Conservation (phyloP, 2,113 vertebrate genomes). For the Lasiurus cinereus region DNA sequence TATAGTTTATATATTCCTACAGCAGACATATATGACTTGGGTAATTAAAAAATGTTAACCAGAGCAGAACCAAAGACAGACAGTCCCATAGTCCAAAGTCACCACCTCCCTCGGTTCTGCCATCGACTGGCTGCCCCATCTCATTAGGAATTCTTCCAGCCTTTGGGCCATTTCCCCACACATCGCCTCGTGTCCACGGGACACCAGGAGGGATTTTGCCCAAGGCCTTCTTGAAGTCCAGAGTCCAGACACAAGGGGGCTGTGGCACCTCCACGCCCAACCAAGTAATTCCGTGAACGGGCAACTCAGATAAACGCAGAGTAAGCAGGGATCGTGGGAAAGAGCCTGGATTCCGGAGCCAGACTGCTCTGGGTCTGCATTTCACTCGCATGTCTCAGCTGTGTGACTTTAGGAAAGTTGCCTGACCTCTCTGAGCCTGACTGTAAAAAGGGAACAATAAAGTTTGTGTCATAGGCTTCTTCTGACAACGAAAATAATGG, state of each 20-base stretch:
- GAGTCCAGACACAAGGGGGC: conserved; percentile 28
- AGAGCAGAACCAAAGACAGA: not conserved
- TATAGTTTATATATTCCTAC: not conserved
- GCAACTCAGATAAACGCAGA: conserved; percentile 38
- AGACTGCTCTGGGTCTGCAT: not conserved
- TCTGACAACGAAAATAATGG: no score
- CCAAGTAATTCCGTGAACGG: conserved; percentile 7
- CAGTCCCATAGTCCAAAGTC: not conserved
- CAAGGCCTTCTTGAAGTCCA: conserved; percentile 30
- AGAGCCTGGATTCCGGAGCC: not conserved
- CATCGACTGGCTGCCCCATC: not conserved
- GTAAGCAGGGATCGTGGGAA: not conserved
- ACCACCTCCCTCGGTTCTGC: not conserved
- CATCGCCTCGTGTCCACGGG: not conserved
- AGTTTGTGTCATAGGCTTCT: no score
- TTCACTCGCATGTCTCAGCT: not conserved
- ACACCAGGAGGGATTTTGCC: conserved; percentile 24
- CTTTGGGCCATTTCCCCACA: not conserved
- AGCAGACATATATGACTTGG: not conserved
- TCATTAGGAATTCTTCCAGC: not conserved
- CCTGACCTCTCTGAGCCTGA: not conserved
- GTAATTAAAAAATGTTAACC: not conserved
- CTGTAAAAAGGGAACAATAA: not conserved
- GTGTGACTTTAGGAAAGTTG: conserved; percentile 11
- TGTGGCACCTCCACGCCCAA: not conserved